phyloP scores from a whole-genome alignment of 1,140 invertebrate genomes.

The Trinorchestia longiramus region DNA sequence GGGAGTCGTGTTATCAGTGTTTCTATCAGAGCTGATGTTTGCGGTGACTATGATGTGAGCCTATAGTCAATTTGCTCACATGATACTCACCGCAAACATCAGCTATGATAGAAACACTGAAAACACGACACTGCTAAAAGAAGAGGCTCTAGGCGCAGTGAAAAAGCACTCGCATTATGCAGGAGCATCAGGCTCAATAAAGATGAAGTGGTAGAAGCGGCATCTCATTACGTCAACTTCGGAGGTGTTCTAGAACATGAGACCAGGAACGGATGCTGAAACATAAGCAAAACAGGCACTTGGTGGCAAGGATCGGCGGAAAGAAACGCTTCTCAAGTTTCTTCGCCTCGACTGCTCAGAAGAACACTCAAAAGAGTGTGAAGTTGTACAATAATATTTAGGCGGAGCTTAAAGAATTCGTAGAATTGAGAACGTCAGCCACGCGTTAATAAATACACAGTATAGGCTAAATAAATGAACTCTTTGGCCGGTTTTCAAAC shows the following conservation, averaged over 20 bases:
- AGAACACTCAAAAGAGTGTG: neutral
- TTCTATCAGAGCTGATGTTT: too few relatives aligned
- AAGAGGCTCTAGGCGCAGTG: neutral
- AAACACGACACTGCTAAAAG: neutral
- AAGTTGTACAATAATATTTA: neutral
- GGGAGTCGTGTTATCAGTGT: too few relatives aligned
- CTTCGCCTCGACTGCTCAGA: neutral
- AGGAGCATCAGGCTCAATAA: conserved; percentile 6
- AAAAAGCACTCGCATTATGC: neutral
- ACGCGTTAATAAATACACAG: neutral
- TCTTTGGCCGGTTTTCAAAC: too few relatives aligned
- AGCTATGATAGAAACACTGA: neutral
- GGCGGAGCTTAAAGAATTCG: neutral
- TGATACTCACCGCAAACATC: neutral
- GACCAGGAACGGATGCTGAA: neutral
- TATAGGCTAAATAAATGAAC: too few relatives aligned
- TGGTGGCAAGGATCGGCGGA: neutral
- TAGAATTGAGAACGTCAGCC: neutral
- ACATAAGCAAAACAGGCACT: neutral
- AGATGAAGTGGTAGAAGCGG: neutral
- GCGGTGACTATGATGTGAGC: too few relatives aligned
- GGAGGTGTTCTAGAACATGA: neutral
- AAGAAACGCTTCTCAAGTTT: neutral
- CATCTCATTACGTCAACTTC: neutral
- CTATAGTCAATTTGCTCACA: neutral